Conservation (phyloP, 2,113 vertebrate genomes). For the Microcebus lehilahytsara region DNA sequence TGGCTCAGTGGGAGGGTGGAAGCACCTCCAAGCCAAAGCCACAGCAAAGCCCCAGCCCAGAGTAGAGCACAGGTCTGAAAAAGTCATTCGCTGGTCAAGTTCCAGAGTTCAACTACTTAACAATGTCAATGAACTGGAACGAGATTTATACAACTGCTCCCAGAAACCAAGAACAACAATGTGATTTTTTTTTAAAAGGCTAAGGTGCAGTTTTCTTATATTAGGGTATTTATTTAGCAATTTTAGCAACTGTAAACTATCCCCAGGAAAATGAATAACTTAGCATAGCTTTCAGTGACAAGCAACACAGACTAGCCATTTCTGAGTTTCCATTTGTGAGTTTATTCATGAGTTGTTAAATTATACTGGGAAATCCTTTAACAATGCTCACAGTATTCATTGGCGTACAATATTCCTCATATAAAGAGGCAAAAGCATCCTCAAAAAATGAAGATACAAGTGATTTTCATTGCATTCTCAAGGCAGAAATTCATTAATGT, state of each 20-base stretch:
- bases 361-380: not conserved
- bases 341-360: not conserved
- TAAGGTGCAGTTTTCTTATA: not conserved
- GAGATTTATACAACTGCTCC: not conserved
- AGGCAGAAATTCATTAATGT: not conserved
- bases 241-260: not conserved
- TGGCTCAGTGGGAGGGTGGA: not conserved
- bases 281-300: not conserved
- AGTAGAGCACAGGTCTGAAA: not conserved
- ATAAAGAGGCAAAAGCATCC: not conserved
- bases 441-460: not conserved
- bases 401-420: not conserved
- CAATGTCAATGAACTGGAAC: not conserved
- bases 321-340: not conserved
- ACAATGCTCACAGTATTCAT: not conserved
- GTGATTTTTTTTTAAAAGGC: not conserved
- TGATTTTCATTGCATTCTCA: not conserved
- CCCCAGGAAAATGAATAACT: not conserved
- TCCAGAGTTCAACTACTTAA: slow-evolving; percentile 12
- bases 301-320: not conserved
- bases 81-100: not conserved
- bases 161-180: slow-evolving; percentile 4
- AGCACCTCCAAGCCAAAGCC: not conserved
- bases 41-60: not conserved
- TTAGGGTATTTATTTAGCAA: not conserved